Base-by-base conservation (phyloP, 2,888 invertebrate species). In the Pocota personata region DNA sequence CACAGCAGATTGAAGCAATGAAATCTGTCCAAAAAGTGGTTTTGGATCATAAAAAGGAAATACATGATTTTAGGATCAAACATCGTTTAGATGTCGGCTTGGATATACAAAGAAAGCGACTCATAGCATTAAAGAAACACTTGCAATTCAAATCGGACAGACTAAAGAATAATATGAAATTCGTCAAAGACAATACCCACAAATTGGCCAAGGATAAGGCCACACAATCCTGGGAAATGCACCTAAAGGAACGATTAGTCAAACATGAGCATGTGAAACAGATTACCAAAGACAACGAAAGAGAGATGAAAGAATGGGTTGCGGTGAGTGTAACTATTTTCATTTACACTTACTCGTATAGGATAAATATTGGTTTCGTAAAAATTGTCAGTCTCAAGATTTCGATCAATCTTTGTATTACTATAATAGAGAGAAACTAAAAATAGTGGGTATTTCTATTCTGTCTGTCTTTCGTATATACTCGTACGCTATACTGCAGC, bases 91-190 rank as follows among this genome's bases (percentile, higher is more conserved):
- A 89, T 14, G 66, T 88, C 7, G 88, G 89, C 12, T 67, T 87
- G 35, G 92, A 92, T 79, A 48, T 91, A 43, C 89, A 90, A 75
- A 89, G 91, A 4, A 91, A 91, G 27, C 88, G 90, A 10, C 60
- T 92, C 8, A 92, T 92, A 30, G 89, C 89, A n/a, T 72, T 91
- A 3, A 92, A 92, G 86, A 92, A 91, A 72, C 80, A 89, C 12
- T 89, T 90, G 30, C 90, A 91, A 64, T 90, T 90, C 21, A 91
- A 91, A 43, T 90, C 89, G 57, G 90, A 91, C 35, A 89, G 91
- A 2, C 87, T 90, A 2, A 88, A 90, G n/a, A 90, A 88, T 55
- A 90, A 91, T 32, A 76, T 90, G 50, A 88, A 88, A 2, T 62
- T 71, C 0, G 46, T 90, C 32, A 48, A 80, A 0, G 89, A 89